Percentiles rank a stretch among this genome's conserved stretches.
These are phyloP conservation scores for Ferdinandea cuprea DNA, from an alignment of 2,888 invertebrate species.

Conservation along the genomic window DNA sequence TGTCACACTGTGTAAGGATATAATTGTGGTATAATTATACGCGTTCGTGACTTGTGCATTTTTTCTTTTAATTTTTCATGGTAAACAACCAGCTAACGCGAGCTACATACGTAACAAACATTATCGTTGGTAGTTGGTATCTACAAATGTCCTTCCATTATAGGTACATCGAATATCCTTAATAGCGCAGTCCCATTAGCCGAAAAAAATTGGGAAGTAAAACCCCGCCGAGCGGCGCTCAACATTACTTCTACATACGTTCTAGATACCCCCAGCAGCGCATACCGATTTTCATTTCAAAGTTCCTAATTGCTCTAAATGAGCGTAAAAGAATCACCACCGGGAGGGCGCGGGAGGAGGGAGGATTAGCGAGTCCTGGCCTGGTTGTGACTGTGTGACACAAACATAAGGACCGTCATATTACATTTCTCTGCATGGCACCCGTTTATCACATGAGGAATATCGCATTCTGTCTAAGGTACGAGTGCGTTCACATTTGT, in stretches of 20 bases:
- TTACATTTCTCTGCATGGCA: no score
- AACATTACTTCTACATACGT: slow-evolving; percentile 67
- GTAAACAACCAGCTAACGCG: slow-evolving; percentile 27
- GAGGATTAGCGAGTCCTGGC: no score
- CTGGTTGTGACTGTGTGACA: no score
- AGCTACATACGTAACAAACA: slow-evolving; percentile 20
- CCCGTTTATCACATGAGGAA: no score
- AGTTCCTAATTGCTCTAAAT: slow-evolving; percentile 54
- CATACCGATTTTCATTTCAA: slow-evolving; percentile 49
- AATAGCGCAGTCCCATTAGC: slow-evolving; percentile 51
- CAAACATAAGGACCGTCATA: no score
- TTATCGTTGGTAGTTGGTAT: slow-evolving; percentile 21
- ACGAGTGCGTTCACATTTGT: no score
- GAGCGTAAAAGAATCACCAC: slow-evolving; percentile 1
- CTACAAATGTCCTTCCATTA: slow-evolving; percentile 24
- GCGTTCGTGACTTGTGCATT: slow-evolving; percentile 61
- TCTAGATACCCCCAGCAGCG: slow-evolving; percentile 45
- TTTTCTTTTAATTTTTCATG: slow-evolving; percentile 42
- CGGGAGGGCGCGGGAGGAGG: no score
- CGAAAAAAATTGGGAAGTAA: slow-evolving; percentile 15
- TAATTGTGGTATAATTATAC: slow-evolving; percentile 58
- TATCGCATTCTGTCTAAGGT: no score
- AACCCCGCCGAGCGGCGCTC: slow-evolving; percentile 38
- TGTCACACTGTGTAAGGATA: slow-evolving; percentile 28
- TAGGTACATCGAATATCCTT: slow-evolving; percentile 42